phyloP scores from a whole-genome alignment of 2,797 vertebrate species.

The Holocentrus rufus region DNA sequence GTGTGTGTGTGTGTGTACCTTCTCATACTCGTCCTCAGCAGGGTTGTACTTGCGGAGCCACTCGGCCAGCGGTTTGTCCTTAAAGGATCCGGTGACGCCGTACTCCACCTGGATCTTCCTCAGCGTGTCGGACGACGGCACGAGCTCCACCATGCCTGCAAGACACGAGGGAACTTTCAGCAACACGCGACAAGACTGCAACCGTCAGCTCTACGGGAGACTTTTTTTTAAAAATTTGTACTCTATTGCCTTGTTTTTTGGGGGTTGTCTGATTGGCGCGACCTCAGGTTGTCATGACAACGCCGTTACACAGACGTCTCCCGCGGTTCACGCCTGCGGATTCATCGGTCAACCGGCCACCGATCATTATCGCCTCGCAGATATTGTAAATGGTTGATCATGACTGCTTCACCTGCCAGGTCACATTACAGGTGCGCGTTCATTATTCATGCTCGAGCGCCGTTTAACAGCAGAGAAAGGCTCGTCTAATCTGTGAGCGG shows the following conservation, averaged over 20 bases:
- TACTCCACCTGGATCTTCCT: slow-evolving; percentile 99
- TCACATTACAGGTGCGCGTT: too few species aligned
- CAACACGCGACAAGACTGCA: not conserved
- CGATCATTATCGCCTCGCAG: too few species aligned
- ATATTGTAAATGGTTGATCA: too few species aligned
- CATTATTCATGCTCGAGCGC: too few species aligned
- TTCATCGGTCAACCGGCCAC: too few species aligned
- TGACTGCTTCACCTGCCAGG: too few species aligned
- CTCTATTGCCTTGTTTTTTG: not conserved
- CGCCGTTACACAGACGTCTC: too few species aligned
- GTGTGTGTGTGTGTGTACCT: slow-evolving; percentile 79
- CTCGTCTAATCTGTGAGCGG: too few species aligned
- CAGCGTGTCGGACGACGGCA: slow-evolving; percentile 94
- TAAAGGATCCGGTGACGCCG: slow-evolving; percentile 97
- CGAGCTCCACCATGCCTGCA: slow-evolving; percentile 97
- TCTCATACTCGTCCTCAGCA: slow-evolving; percentile 98
- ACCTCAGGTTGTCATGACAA: not conserved
- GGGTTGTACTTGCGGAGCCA: slow-evolving; percentile 98
- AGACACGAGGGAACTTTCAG: slow-evolving; percentile 8
- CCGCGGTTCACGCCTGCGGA: too few species aligned
- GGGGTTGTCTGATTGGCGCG: not conserved
- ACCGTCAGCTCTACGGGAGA: not conserved
- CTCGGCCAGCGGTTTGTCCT: slow-evolving; percentile 97
- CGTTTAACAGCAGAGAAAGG: too few species aligned
- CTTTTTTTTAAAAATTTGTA: not conserved